These are phyloP conservation scores for Fulmarus glacialis DNA, from an alignment of 2,113 vertebrate species.

Conservation along the genomic window DNA sequence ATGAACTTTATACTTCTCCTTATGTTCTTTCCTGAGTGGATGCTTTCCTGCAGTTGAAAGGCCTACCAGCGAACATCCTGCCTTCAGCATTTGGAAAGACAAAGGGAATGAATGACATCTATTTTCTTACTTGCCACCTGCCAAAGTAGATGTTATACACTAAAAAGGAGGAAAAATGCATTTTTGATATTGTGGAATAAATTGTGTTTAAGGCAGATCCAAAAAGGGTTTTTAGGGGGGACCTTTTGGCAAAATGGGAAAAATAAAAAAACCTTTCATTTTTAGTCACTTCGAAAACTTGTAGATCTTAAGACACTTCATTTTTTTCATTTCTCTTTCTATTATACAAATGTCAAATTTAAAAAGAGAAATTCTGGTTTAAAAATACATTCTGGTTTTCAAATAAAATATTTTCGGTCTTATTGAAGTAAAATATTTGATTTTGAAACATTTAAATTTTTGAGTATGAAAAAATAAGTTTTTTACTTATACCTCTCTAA, in stretches of 20 bases:
- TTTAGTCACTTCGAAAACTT: background rate
- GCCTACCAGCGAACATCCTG: background rate
- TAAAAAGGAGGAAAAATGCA: background rate
- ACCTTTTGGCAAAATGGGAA: background rate
- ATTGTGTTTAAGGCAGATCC: background rate
- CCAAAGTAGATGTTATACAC: background rate
- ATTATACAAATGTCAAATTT: background rate
- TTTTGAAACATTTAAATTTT: background rate
- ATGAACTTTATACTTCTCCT: background rate
- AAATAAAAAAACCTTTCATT: background rate
- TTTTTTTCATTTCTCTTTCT: background rate
- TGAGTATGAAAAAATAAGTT: fast-evolving
- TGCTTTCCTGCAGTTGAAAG: background rate
- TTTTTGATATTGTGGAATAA: background rate
- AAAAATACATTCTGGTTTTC: background rate
- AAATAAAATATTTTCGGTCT: background rate
- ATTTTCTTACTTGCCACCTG: background rate
- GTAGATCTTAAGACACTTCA: background rate
- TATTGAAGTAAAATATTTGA: background rate
- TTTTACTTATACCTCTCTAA: background rate
- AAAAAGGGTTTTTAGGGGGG: background rate
- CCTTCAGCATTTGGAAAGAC: background rate
- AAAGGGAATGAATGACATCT: background rate
- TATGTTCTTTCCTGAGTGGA: background rate
- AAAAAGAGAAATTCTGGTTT: background rate